Base-by-base conservation (phyloP, 2,797 vertebrate genomes). In the Coendou prehensilis region DNA sequence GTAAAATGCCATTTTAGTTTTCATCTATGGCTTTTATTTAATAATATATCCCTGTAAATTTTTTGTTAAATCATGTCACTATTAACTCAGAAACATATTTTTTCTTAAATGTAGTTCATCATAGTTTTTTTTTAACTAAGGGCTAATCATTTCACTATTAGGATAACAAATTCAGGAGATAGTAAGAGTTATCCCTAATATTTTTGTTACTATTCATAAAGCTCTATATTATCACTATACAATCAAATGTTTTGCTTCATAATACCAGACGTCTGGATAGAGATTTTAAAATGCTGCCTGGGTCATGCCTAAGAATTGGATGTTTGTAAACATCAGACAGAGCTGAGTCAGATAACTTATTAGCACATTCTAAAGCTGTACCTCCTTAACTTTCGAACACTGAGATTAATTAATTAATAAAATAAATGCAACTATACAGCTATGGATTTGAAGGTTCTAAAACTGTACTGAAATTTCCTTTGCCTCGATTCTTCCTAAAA, bases 1-100 rank as follows among this genome's bases (percentile, higher is more conserved):
- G 56, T 76, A 97, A 96, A 63, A 94, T 50, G 87, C 9, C 50
- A 84, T 97, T 98, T 96, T 30, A 3, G 67, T 97, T 97, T 97
- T 96, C 26, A 80, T 89, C 57, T 84, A 54, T 89, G 83, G 23
- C 7, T 98, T 71, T 63, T 81, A 81, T 91, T 94, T 88, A 76
- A n/a, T 94, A 92, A 84, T 30, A 7, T 56, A 88, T 83, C 54
- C 59, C 41, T 89, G 63, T 20, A 71, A 28, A 30, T 41, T 88
- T 96, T 95, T 94, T 96, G 85, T 93, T 87, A 95, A 97, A 96
- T 93, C 37, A 80, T 95, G 18, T 50, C 59, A 69, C 47, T 94
- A 83, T 95, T 85, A 96, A 90, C 17, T 97, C n/a, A 82, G 9
- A 73, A 63, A 91, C 9, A 78, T 80, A 83, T 94, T 93, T 69